Percentiles rank a stretch among this genome's conserved stretches.
These are phyloP conservation scores for Orcinus orca DNA, from an alignment of 2,113 vertebrate genomes.

Conservation along the genomic window DNA sequence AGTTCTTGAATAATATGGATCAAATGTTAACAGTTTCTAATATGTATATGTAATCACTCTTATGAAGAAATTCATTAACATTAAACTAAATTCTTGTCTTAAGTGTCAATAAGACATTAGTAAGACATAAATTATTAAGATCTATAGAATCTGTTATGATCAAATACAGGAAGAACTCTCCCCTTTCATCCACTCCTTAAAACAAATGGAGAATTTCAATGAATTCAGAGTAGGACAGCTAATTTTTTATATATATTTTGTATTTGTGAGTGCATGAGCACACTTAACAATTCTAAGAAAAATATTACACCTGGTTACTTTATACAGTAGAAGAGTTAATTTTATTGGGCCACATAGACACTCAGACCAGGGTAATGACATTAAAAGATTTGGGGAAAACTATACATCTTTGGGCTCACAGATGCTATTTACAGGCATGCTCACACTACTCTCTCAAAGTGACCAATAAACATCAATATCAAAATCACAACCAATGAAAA, in stretches of 20 bases:
- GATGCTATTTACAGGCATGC: background rate
- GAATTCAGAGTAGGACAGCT: background rate
- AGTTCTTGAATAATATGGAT: background rate
- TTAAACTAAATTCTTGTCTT: slow-evolving; percentile 7
- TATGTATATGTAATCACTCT: background rate
- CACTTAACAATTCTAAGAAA: background rate
- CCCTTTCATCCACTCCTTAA: background rate
- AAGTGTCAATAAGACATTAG: background rate
- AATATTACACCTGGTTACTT: background rate
- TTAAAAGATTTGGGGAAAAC: background rate
- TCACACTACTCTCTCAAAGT: background rate
- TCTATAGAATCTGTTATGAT: background rate
- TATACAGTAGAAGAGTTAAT: background rate
- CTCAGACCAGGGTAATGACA: background rate
- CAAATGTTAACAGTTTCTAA: background rate
- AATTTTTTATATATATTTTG: background rate
- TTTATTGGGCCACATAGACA: background rate
- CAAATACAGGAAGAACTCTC: background rate
- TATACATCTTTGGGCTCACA: background rate
- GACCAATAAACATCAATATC: background rate
- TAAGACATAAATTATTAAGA: background rate
- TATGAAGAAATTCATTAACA: background rate
- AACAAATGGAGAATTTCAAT: background rate
- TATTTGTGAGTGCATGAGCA: background rate
- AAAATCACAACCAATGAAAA: slow-evolving; percentile 36